A percentile compares a stretch with the other conserved stretches of the same genome.
Conservation (phyloP, 1,140 invertebrate genomes). For the Polypedilum pembai region DNA sequence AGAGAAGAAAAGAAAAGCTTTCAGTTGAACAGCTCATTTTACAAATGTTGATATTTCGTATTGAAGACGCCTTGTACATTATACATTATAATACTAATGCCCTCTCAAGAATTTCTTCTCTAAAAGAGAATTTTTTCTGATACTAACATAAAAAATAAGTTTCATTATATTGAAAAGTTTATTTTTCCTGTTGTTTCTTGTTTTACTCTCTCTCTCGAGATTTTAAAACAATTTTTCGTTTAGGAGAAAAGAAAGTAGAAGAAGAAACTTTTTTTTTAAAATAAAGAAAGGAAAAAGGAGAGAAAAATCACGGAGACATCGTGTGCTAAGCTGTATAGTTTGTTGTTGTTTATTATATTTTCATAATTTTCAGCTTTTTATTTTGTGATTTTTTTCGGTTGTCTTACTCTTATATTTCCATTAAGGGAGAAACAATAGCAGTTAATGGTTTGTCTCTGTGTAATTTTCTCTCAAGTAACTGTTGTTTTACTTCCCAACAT, state of each 20-base stretch:
- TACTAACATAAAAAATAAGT: not conserved
- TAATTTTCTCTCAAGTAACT: not conserved
- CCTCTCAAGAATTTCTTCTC: not conserved
- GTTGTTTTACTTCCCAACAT: too few relatives aligned
- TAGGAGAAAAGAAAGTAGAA: not conserved
- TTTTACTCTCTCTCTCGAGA: not conserved
- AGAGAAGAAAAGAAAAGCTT: not conserved
- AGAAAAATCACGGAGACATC: conserved; percentile 4
- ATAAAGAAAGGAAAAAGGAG: too few relatives aligned
- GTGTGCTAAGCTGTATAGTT: not conserved
- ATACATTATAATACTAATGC: not conserved
- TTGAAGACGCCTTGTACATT: conserved; percentile 2
- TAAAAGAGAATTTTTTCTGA: not conserved
- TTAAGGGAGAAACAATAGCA: not conserved
- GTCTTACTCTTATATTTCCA: not conserved
- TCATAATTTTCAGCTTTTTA: not conserved
- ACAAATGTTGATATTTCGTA: not conserved
- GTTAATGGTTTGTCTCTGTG: not conserved
- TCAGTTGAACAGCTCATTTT: not conserved
- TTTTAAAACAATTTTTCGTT: not conserved
- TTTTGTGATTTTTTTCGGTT: not conserved
- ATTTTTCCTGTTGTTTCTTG: not conserved
- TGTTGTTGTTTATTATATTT: not conserved
- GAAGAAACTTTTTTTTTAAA: too few relatives aligned
- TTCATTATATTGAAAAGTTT: conserved; percentile 7